Evolutionary conservation across 1,140 invertebrate species (phyloP).

Genomic region (Pteromalus puparum): DNA sequence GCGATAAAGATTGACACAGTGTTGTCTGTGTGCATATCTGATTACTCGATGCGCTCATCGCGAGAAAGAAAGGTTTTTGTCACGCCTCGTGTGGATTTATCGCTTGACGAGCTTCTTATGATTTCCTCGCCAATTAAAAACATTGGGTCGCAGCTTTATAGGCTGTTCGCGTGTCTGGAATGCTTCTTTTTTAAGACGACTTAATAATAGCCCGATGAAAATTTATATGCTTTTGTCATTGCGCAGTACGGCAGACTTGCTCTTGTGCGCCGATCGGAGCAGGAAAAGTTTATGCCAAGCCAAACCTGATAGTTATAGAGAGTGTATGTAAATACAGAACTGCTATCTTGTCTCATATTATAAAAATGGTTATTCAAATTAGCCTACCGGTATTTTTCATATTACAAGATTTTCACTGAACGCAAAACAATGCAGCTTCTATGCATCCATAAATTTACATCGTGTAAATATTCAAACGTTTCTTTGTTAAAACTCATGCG

Average conservation of each 20-base stretch:
- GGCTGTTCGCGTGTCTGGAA: neutral
- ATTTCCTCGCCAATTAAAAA: neutral
- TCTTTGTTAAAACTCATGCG: too few species aligned
- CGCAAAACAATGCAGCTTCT: neutral
- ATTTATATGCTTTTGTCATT: slow-evolving; percentile 16
- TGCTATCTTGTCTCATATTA: neutral
- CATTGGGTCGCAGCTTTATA: neutral
- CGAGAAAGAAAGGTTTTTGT: neutral
- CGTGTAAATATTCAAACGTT: neutral
- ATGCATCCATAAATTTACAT: neutral
- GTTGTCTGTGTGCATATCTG: neutral
- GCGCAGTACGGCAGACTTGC: neutral
- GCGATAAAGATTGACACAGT: too few species aligned
- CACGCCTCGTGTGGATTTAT: neutral
- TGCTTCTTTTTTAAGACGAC: neutral
- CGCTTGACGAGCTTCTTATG: neutral
- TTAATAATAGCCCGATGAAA: neutral
- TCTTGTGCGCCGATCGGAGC: neutral
- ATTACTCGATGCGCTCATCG: neutral
- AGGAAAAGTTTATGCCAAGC: neutral
- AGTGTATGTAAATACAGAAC: neutral
- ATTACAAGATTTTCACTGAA: neutral
- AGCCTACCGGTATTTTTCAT: neutral
- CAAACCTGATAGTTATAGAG: neutral
- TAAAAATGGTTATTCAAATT: neutral